phyloP scores from a whole-genome alignment of 2,113 vertebrate species.

The Arothron firmamentum region DNA sequence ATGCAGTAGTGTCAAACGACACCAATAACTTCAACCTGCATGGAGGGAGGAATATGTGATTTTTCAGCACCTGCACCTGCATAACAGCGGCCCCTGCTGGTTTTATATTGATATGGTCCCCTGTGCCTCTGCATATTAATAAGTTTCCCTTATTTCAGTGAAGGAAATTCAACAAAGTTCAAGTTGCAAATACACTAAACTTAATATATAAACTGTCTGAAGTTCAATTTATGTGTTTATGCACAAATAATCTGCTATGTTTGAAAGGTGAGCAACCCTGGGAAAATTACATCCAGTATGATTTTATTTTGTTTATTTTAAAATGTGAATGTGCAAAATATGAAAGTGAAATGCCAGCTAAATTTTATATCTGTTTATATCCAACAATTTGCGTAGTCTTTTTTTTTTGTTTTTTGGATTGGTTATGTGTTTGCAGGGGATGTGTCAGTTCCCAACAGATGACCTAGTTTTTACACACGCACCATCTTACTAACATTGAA shows the following conservation, averaged over 20 bases:
- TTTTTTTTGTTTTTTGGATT: slow-evolving; percentile 2
- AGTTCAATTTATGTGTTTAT: slow-evolving; percentile 52
- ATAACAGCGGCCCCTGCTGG: slow-evolving; percentile 73
- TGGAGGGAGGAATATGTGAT: background rate
- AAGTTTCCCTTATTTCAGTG: slow-evolving; percentile 26
- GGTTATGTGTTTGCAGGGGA: slow-evolving; percentile 70
- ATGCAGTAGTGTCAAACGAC: slow-evolving; percentile 3
- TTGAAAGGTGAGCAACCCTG: slow-evolving; percentile 25
- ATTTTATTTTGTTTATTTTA: slow-evolving; percentile 26
- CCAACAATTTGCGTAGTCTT: slow-evolving; percentile 60
- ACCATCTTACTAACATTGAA: slow-evolving; percentile 57
- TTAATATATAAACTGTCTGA: slow-evolving; percentile 48
- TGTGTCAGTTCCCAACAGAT: slow-evolving; percentile 74
- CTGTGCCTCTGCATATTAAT: slow-evolving; percentile 27
- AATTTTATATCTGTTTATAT: slow-evolving; percentile 42
- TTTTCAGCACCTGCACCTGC: slow-evolving; percentile 22
- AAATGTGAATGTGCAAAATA: background rate
- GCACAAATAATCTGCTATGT: slow-evolving; percentile 15
- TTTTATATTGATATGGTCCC: slow-evolving; percentile 22
- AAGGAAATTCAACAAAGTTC: slow-evolving; percentile 33
- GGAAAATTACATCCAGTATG: slow-evolving; percentile 54
- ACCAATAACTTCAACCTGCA: background rate
- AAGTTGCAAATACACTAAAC: slow-evolving; percentile 48
- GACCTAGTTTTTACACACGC: slow-evolving; percentile 74
- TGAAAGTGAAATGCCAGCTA: slow-evolving; percentile 46